Conservation (phyloP, 2,113 vertebrate genomes). For the Probosciger aterrimus region DNA sequence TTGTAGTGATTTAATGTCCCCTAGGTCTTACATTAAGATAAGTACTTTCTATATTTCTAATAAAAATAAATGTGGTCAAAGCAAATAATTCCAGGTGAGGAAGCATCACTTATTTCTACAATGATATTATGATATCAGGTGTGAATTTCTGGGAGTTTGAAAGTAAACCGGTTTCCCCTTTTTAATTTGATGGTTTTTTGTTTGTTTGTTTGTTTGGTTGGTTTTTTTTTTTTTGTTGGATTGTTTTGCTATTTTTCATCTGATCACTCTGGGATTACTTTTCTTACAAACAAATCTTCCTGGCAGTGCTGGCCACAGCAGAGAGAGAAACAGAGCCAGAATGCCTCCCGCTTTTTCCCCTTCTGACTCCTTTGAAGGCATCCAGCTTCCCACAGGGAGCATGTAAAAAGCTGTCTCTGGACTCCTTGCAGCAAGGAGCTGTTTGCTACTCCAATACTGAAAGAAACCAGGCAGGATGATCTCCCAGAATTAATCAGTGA, state of each 20-base stretch:
- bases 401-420: background rate
- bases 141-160: background rate
- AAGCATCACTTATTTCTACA: background rate
- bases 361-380: constrained; percentile 39
- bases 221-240: background rate
- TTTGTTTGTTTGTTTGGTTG: too few relatives aligned
- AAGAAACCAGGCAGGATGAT: background rate
- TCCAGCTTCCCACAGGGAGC: constrained; percentile 23
- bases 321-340: constrained; percentile 11
- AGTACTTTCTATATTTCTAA: background rate
- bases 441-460: background rate
- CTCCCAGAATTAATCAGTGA: background rate
- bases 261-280: background rate
- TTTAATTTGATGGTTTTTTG: background rate
- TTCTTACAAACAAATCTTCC: background rate
- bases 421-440: background rate
- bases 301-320: background rate
- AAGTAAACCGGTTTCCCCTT: background rate
- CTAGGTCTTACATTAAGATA: background rate
- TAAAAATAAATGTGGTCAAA: background rate
- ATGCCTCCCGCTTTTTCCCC: background rate
- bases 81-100: background rate
- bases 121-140: background rate
- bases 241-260: background rate
- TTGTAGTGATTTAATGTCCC: background rate